Base-by-base conservation (phyloP, 1,140 invertebrate genomes). In the Drosophila jambulina region DNA sequence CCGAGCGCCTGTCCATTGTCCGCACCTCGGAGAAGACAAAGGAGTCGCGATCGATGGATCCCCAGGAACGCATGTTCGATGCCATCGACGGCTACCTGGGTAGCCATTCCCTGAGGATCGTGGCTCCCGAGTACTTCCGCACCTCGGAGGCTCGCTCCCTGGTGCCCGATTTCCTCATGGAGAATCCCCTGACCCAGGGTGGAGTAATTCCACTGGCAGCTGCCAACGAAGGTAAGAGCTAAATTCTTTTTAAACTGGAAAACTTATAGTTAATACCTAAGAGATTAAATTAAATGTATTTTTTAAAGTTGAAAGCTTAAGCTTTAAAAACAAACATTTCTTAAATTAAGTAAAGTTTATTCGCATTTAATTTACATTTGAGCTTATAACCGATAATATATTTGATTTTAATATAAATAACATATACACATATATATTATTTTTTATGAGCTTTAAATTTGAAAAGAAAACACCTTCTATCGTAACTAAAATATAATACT, bases 1-100 rank as follows among this genome's bases (percentile, higher is more conserved):
- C 96, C 3, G 94, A 96, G 6, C 95, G 97, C 76, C 93, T 97
- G 43, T 93, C 95, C 4, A 94, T 97, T 42, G 94, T 97, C 5
- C 96, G 94, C 72, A 95, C 95, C 12, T 93, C 92, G n/a, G 91
- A 93, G 38, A 86, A 93, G 58, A 32, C 42, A 34, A 62, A 68
- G 45, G 64, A 68, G 34, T 68, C 42, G 1, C 70, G 83, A n/a
- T 72, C 83, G 0, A 27, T 71, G 21, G 64, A 75, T 32, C 23
- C 75, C 7, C 68, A 82, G 19, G 77, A 92, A 42, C 92, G 93
- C 42, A 93, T 96, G 57, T 94, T 96, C 64, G 95, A 96, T 59
- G 93, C 93, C 80, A 94, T 96, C 46, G 95, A 96, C 69, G 92
- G 93, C 32, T 96, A 96, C 85, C 81, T 96, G 51, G 94, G 94